Conservation (phyloP, 2,888 invertebrate genomes). For the Apodemia hepburni region DNA sequence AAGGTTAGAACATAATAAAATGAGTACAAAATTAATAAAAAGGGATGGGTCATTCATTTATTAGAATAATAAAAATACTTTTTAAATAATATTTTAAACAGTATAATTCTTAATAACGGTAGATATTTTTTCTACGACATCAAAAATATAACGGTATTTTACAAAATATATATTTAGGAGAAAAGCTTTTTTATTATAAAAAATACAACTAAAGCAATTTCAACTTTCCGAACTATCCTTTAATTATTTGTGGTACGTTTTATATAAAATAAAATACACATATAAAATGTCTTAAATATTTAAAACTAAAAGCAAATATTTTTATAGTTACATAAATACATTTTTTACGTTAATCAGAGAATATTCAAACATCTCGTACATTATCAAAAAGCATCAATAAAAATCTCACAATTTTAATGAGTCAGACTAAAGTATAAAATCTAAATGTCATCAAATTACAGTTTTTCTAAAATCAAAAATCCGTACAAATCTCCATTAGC, state of each 20-base stretch:
- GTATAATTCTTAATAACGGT: too few species aligned
- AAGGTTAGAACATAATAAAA: too few species aligned
- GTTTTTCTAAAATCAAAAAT: constrained; percentile 9
- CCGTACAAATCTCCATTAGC: constrained; percentile 27
- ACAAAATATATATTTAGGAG: too few species aligned
- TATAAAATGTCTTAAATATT: neutral
- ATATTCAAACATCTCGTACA: neutral
- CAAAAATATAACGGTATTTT: too few species aligned
- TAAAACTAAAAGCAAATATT: neutral
- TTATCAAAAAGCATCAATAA: neutral
- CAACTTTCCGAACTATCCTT: neutral
- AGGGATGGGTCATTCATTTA: too few species aligned
- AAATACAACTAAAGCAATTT: neutral
- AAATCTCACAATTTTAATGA: neutral
- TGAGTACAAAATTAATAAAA: too few species aligned
- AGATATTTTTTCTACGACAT: too few species aligned
- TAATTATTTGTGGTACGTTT: neutral
- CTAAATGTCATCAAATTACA: constrained; percentile 5
- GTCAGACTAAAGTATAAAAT: neutral
- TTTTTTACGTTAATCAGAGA: neutral
- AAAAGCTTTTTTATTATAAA: neutral
- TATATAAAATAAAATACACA: neutral
- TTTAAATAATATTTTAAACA: too few species aligned
- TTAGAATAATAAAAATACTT: too few species aligned
- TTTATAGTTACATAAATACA: neutral